Conservation (phyloP, 2,113 vertebrate genomes). For the Pollachius pollachius region DNA sequence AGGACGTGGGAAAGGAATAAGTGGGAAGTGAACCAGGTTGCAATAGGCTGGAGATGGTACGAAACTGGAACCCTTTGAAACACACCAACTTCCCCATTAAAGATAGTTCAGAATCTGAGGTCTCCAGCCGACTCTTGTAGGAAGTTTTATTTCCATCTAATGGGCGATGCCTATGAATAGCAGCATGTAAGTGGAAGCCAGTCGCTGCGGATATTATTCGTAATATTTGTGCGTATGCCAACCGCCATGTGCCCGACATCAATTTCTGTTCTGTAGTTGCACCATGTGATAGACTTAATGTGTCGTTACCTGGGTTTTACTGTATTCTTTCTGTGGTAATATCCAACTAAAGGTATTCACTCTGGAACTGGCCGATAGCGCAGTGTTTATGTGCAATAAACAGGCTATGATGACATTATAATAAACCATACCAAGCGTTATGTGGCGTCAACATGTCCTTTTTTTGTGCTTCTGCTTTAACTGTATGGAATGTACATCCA, state of each 20-base stretch:
- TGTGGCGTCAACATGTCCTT: constrained; percentile 30
- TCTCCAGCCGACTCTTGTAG: constrained; percentile 6
- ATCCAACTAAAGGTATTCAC: constrained; percentile 2
- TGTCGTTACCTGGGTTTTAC: constrained; percentile 34
- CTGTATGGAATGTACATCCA: neutral
- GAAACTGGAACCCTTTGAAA: constrained; percentile 33
- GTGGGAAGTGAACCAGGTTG: constrained; percentile 24
- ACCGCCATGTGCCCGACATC: constrained; percentile 50
- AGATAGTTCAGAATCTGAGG: constrained; percentile 28
- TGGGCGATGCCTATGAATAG: constrained; percentile 51
- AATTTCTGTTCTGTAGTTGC: constrained; percentile 36
- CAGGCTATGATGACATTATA: constrained; percentile 63
- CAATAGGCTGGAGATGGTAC: constrained; percentile 27
- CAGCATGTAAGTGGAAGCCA: constrained; percentile 34
- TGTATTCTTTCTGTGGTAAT: too few relatives aligned
- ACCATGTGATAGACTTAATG: constrained; percentile 32
- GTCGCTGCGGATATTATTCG: constrained; percentile 34
- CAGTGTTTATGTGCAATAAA: constrained; percentile 60
- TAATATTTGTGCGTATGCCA: constrained; percentile 50
- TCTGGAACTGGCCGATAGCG: constrained; percentile 47
- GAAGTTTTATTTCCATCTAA: constrained; percentile 28
- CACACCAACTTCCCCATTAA: constrained; percentile 10
- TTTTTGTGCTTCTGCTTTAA: constrained; percentile 25
- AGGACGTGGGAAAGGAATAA: constrained; percentile 35
- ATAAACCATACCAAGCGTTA: constrained; percentile 35